These are phyloP conservation scores for Drosophila tani DNA, from an alignment of 1,140 invertebrate genomes.

Conservation along the genomic window DNA sequence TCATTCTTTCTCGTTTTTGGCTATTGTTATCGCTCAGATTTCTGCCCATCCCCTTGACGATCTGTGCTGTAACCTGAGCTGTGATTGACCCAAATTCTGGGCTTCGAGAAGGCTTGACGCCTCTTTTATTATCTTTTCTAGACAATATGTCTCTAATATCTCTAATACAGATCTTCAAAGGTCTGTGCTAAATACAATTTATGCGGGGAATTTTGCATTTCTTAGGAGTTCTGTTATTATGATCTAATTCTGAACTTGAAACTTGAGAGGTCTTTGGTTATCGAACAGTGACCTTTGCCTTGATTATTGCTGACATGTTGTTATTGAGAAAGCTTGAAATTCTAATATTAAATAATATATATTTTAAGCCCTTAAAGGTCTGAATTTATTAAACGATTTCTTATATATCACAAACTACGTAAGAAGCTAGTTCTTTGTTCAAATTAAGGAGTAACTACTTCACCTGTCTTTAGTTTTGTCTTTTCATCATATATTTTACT, in stretches of 20 bases:
- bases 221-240: constrained; percentile 46
- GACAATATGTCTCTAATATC: constrained; percentile 30
- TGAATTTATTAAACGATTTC: too few relatives aligned
- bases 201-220: constrained; percentile 33
- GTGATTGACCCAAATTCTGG: constrained; percentile 45
- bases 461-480: not conserved
- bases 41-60: constrained; percentile 13
- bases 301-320: not conserved
- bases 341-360: not conserved
- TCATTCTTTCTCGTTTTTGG: constrained; percentile 32
- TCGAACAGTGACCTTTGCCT: constrained; percentile 57
- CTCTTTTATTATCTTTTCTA: constrained; percentile 40
- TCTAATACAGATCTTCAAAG: constrained; percentile 26
- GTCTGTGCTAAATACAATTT: constrained; percentile 61
- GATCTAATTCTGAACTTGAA: constrained; percentile 53
- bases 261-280: constrained; percentile 22
- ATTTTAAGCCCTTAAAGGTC: too few relatives aligned
- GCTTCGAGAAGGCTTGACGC: constrained; percentile 30
- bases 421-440: too few relatives aligned
- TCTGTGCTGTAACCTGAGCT: constrained; percentile 45
- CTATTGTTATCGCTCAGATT: constrained; percentile 52
- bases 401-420: too few relatives aligned
- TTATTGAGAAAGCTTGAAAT: not conserved
- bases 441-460: too few relatives aligned
- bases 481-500: not conserved